Conservation (phyloP, 1,140 invertebrate species). For the Notospermus geniculatus region DNA sequence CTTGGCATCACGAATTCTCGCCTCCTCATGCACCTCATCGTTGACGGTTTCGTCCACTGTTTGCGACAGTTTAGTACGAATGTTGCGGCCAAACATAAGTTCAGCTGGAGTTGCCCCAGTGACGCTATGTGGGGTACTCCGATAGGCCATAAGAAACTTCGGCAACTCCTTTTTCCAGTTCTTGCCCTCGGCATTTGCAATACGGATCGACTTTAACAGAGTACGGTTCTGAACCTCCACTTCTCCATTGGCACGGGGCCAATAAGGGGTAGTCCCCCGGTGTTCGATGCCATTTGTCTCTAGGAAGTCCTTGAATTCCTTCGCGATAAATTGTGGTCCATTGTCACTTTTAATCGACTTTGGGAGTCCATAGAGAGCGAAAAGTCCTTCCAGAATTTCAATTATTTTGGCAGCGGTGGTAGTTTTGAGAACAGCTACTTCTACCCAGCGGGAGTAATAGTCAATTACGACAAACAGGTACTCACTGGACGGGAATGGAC, state of each 20-base stretch:
- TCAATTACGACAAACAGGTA: conserved; percentile 22
- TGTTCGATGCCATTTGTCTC: conserved; percentile 23
- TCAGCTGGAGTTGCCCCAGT: conserved; percentile 17
- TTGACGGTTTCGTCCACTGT: background rate
- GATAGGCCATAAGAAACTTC: conserved; percentile 24
- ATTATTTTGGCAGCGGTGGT: conserved; percentile 2
- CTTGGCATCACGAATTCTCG: conserved; percentile 16
- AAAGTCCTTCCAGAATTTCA: conserved; percentile 7
- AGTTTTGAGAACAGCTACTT: conserved; percentile 9
- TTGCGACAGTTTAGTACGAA: conserved; percentile 16
- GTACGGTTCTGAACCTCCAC: conserved; percentile 30
- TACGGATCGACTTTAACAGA: conserved; percentile 26
- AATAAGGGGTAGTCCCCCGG: conserved; percentile 18
- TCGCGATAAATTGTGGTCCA: background rate
- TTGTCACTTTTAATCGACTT: conserved; percentile 11
- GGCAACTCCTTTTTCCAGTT: conserved; percentile 22
- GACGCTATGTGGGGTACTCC: conserved; percentile 23
- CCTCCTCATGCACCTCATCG: conserved; percentile 6
- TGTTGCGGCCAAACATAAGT: conserved; percentile 14
- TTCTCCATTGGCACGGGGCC: conserved; percentile 30
- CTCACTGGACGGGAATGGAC: conserved; percentile 21
- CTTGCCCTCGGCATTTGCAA: conserved; percentile 24
- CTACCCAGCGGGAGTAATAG: conserved; percentile 17
- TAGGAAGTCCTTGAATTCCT: conserved; percentile 18
- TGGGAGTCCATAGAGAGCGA: conserved; percentile 12